A percentile compares a stretch with the other conserved stretches of the same genome.
phyloP scores from a whole-genome alignment of 37 sponge, comb jelly and placozoan genomes.

The Halisarca cf. caerulea region DNA sequence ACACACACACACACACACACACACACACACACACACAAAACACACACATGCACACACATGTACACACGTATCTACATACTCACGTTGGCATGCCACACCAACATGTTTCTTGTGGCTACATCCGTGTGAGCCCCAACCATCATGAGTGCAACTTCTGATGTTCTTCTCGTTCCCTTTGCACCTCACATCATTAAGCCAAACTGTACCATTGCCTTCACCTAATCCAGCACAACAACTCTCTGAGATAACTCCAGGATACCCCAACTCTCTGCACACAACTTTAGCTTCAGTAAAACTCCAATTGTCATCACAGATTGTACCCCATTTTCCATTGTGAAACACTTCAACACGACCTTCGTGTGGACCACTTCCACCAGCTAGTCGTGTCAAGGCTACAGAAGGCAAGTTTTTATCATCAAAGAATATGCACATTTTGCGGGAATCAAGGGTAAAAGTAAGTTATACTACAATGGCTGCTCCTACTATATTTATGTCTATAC shows the following conservation, averaged over 20 bases:
- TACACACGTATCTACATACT: no score
- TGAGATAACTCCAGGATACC: not conserved
- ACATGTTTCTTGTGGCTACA: not conserved
- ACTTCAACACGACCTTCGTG: constrained; percentile 26
- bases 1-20: no score
- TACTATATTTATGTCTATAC: no score
- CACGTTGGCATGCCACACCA: constrained; percentile 10
- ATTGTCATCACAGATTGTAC: constrained; percentile 20
- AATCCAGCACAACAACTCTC: constrained; percentile 32
- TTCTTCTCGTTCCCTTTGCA: constrained; percentile 53
- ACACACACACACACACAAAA: no score
- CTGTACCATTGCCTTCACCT: constrained; percentile 58
- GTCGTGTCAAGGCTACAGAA: not conserved
- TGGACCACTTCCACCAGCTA: not conserved
- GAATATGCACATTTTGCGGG: no score
- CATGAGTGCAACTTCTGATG: not conserved
- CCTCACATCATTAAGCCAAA: constrained; percentile 58
- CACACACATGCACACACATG: no score
- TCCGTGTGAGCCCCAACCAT: not conserved
- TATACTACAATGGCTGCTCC: no score
- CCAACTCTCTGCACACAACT: constrained; percentile 2
- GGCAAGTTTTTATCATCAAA: no score
- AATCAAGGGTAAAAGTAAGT: no score
- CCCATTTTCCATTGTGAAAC: constrained; percentile 3
- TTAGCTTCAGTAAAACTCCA: constrained; percentile 6